Evolutionary conservation across 2,797 vertebrate species (phyloP).

Genomic region (Chaetophractus vellerosus): DNA sequence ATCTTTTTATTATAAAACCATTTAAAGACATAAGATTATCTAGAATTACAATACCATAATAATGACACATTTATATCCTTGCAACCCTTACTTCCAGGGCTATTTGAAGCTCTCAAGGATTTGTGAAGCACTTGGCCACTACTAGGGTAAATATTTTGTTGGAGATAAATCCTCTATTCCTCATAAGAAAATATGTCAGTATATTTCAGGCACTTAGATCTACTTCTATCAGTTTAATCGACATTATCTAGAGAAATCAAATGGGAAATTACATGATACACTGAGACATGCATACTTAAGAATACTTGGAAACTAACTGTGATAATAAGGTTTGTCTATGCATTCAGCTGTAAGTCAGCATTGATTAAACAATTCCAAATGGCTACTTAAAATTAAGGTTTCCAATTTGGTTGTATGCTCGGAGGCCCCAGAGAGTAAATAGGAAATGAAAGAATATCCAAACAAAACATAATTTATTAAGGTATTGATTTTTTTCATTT

Average conservation of each 20-base stretch:
- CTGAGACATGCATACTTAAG: constrained; percentile 7
- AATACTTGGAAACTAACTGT: constrained; percentile 65
- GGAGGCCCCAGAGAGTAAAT: constrained; percentile 51
- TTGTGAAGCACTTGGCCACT: neutral
- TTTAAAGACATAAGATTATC: neutral
- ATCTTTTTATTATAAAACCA: neutral
- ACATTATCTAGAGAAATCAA: constrained; percentile 49
- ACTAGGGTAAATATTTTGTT: neutral
- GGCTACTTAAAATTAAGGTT: constrained; percentile 75
- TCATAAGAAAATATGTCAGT: neutral
- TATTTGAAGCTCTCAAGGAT: neutral
- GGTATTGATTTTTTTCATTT: constrained; percentile 38
- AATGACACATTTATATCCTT: neutral
- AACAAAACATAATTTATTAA: constrained; percentile 67
- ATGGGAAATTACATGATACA: constrained; percentile 39
- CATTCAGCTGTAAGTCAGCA: constrained; percentile 62
- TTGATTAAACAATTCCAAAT: constrained; percentile 81
- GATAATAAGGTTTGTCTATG: constrained; percentile 46
- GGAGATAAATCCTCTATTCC: constrained; percentile 20
- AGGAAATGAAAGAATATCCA: constrained; percentile 63
- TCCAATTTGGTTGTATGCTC: constrained; percentile 64
- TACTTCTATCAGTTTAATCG: constrained; percentile 50
- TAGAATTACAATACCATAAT: neutral
- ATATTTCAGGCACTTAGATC: neutral
- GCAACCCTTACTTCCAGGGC: neutral